A percentile compares a stretch with the other conserved stretches of the same genome.
phyloP scores from a whole-genome alignment of 2,797 vertebrate genomes.

The Neoniphon sammara region DNA sequence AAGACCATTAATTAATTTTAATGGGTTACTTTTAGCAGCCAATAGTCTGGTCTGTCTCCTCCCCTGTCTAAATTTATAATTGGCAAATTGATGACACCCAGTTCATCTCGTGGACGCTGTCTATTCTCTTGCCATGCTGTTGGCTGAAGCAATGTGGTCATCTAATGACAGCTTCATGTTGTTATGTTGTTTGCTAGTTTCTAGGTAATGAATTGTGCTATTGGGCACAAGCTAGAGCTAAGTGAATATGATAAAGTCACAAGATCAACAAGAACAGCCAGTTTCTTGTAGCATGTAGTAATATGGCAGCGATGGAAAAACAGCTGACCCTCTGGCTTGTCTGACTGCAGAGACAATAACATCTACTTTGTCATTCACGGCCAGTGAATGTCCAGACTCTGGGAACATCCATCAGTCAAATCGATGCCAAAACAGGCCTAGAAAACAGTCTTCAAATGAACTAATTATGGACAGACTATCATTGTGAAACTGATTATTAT shows the following conservation, averaged over 20 bases:
- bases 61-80: slow-evolving; percentile 31
- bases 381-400: background rate
- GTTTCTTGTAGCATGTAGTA: slow-evolving; percentile 31
- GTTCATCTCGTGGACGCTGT: slow-evolving; percentile 47
- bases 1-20: slow-evolving; percentile 18
- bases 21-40: background rate
- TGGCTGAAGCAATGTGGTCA: slow-evolving; percentile 10
- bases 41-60: background rate
- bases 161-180: slow-evolving; percentile 21
- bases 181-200: slow-evolving; percentile 46
- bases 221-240: slow-evolving; percentile 21
- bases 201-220: slow-evolving; percentile 15
- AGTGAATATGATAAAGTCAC: slow-evolving; percentile 49
- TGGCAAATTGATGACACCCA: slow-evolving; percentile 51
- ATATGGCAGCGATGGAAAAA: slow-evolving; percentile 37
- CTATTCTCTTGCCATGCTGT: slow-evolving; percentile 32
- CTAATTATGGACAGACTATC: background rate
- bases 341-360: slow-evolving; percentile 23
- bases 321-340: slow-evolving; percentile 28
- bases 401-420: too few relatives aligned
- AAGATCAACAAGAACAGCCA: slow-evolving; percentile 52
- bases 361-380: background rate
- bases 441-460: background rate
- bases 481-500: background rate
- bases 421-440: too few relatives aligned